A percentile compares a stretch with the other conserved stretches of the same genome.
These are phyloP conservation scores for Conus betulinus DNA, from an alignment of 1,140 invertebrate genomes.

Conservation along the genomic window DNA sequence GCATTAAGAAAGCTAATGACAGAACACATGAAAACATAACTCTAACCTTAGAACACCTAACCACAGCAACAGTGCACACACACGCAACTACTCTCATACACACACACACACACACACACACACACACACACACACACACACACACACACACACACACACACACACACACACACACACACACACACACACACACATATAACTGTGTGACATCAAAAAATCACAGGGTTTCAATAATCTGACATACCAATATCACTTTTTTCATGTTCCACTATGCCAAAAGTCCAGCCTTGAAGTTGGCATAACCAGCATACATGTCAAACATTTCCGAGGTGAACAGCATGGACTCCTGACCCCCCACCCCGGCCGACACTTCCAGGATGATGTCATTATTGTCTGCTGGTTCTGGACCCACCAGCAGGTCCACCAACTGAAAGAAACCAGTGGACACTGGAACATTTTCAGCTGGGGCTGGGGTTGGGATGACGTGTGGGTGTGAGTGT, in stretches of 20 bases:
- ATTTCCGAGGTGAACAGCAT: conserved; percentile 95
- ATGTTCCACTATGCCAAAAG: conserved; percentile 78
- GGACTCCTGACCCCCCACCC: conserved; percentile 95
- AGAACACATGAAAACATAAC: no score
- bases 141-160: no score
- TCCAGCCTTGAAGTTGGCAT: conserved; percentile 87
- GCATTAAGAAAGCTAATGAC: no score
- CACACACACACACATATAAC: no score
- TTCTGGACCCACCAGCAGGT: conserved; percentile 48
- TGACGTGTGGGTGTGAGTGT: no score
- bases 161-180: no score
- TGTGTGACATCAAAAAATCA: not conserved
- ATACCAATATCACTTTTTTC: conserved; percentile 53
- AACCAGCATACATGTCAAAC: conserved; percentile 89
- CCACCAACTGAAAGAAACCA: conserved; percentile 42
- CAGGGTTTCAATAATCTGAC: not conserved
- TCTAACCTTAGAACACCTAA: no score
- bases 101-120: no score
- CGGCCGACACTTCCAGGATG: conserved; percentile 88
- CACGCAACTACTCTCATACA: no score
- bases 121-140: no score
- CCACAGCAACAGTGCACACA: no score
- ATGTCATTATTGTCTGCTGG: conserved; percentile 55
- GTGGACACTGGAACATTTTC: not conserved
- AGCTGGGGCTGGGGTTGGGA: no score